Conservation (phyloP, 2,113 vertebrate species). For the Aspiorhynchus laticeps region DNA sequence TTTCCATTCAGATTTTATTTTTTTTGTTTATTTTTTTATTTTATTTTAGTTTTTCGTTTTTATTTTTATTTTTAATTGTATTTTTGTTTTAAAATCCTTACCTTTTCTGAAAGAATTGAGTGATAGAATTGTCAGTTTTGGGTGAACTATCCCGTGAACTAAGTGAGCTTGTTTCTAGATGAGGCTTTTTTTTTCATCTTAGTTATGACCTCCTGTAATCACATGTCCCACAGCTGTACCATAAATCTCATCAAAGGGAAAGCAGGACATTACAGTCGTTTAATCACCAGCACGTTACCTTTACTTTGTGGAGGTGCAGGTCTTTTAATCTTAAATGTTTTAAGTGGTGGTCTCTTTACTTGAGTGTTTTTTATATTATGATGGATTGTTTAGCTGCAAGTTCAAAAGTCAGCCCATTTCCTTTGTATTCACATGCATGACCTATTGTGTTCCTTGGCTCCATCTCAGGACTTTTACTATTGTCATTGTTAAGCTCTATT, state of each 20-base stretch:
- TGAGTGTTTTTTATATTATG: conserved; percentile 2
- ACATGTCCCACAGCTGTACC: background rate
- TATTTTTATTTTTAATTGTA: too few species aligned
- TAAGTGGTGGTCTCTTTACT: conserved; percentile 15
- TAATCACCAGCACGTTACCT: background rate
- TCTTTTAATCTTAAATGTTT: conserved; percentile 3
- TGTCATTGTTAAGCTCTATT: conserved; percentile 49
- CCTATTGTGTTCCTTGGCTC: conserved; percentile 42
- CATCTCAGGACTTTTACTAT: conserved; percentile 23
- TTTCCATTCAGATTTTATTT: too few species aligned
- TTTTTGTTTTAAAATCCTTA: background rate
- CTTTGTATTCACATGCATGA: conserved; percentile 10
- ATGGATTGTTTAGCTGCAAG: conserved; percentile 3
- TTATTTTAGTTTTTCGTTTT: too few species aligned
- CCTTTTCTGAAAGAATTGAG: background rate
- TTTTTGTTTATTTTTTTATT: too few species aligned
- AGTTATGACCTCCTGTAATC: conserved; percentile 22
- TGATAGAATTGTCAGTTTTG: background rate
- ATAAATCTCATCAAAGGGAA: conserved; percentile 37
- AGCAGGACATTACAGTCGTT: conserved; percentile 7
- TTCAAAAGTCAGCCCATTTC: conserved; percentile 40
- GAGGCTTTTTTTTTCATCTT: background rate
- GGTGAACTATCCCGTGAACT: background rate
- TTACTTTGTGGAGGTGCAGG: conserved; percentile 6
- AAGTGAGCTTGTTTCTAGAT: background rate